Conservation (phyloP, 2,113 vertebrate species). For the Benitochromis conjunctus region DNA sequence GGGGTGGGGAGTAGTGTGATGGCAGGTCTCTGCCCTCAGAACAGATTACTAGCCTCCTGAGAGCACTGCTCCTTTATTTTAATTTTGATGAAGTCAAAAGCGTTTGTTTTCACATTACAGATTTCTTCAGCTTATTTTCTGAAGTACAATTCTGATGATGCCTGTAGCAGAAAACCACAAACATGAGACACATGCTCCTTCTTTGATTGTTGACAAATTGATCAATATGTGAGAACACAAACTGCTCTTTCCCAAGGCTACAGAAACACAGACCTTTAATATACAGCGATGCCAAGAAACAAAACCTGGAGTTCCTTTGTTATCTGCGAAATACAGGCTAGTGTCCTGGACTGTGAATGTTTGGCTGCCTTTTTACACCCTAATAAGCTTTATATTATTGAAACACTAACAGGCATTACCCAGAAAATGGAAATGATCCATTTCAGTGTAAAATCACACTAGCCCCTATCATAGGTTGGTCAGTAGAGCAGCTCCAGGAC, state of each 20-base stretch:
- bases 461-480: not conserved
- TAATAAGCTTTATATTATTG: conserved; percentile 22
- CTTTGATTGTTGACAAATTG: not conserved
- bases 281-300: not conserved
- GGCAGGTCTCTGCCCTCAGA: conserved; percentile 10
- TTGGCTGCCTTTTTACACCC: conserved; percentile 14
- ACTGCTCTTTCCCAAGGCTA: not conserved
- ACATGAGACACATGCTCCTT: not conserved
- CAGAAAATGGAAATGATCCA: conserved; percentile 24
- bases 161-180: not conserved
- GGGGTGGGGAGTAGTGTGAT: not conserved
- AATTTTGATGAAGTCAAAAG: conserved; percentile 20
- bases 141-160: not conserved
- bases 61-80: conserved; percentile 23
- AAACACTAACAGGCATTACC: conserved; percentile 29
- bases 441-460: conserved; percentile 4
- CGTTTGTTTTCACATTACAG: not conserved
- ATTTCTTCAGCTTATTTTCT: not conserved
- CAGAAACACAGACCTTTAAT: not conserved
- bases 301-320: not conserved
- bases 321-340: not conserved
- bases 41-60: conserved; percentile 12
- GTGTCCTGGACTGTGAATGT: not conserved
- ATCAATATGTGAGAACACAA: not conserved
- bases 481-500: conserved; percentile 26